Conservation (phyloP, 2,797 vertebrate species). For the Ciconia nigra region DNA sequence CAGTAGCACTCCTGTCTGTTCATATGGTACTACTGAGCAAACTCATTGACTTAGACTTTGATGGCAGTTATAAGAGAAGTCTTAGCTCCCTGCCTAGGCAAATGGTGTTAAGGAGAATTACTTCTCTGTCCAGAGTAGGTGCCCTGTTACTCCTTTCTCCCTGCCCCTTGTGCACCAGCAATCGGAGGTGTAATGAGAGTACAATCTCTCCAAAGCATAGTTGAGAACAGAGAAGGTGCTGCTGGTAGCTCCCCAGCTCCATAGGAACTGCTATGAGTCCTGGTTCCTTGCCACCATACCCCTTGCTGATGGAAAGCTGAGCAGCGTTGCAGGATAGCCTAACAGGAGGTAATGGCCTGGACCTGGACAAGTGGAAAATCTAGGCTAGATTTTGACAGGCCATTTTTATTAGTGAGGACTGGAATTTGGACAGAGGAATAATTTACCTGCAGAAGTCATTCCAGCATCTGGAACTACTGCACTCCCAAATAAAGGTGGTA, state of each 20-base stretch:
- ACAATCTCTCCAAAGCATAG: accelerated
- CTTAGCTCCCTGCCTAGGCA: not conserved
- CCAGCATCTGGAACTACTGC: not conserved
- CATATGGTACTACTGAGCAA: not conserved
- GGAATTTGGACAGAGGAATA: not conserved
- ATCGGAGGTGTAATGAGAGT: not conserved
- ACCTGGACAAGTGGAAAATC: not conserved
- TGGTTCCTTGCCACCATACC: not conserved
- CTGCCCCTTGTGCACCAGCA: not conserved
- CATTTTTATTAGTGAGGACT: not conserved
- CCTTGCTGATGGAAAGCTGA: not conserved
- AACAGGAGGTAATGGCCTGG: not conserved
- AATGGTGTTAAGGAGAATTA: not conserved
- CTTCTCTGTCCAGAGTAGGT: not conserved
- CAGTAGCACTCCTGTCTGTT: not conserved
- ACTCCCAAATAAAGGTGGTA: not conserved
- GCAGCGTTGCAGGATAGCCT: not conserved
- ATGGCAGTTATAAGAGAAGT: not conserved
- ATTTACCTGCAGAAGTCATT: not conserved
- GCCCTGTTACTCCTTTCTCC: not conserved
- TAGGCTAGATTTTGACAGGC: not conserved
- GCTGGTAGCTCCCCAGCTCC: not conserved
- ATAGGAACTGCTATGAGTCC: not conserved
- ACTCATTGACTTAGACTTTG: not conserved
- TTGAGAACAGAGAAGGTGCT: not conserved